phyloP scores from a whole-genome alignment of 2,888 invertebrate genomes.

The Aproaerema taeniolella region DNA sequence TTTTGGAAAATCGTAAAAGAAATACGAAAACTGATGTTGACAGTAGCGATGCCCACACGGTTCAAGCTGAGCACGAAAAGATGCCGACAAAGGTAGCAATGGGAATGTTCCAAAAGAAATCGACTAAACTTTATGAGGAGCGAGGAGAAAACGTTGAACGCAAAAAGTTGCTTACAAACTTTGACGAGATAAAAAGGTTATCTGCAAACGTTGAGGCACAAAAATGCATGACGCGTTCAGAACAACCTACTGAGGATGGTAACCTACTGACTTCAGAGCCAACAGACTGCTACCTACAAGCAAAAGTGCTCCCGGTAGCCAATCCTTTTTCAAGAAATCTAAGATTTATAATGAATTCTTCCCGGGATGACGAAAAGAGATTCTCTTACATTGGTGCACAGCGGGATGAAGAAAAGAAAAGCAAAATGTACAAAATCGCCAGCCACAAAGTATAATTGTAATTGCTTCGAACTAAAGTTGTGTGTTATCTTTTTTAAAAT shows the following conservation, averaged over 20 bases:
- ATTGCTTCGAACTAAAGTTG: not conserved
- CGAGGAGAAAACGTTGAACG: conserved; percentile 39
- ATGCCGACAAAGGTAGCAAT: conserved; percentile 38
- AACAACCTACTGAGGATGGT: conserved; percentile 20
- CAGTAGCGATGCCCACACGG: conserved; percentile 22
- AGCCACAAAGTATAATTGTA: conserved; percentile 43
- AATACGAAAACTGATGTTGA: not conserved
- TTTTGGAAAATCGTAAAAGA: conserved; percentile 1
- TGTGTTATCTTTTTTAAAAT: not conserved
- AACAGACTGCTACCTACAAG: too few relatives aligned
- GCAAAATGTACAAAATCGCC: conserved; percentile 61
- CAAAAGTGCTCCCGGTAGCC: too few relatives aligned
- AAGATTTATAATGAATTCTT: conserved; percentile 30
- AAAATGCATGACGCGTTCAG: conserved; percentile 28
- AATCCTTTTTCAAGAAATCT: conserved; percentile 35
- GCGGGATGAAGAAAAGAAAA: conserved; percentile 50
- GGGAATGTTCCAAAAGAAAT: conserved; percentile 40
- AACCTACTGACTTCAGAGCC: too few relatives aligned
- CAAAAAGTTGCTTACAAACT: conserved; percentile 41
- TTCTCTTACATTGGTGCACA: too few relatives aligned
- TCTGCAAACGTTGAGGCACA: conserved; percentile 35
- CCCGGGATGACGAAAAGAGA: too few relatives aligned
- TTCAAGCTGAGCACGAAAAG: conserved; percentile 27
- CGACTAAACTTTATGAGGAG: conserved; percentile 30
- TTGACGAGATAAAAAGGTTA: conserved; percentile 31